Evolutionary conservation across 2,888 invertebrate genomes (phyloP), one percentile per base, ranked within the genome.

Genomic region (Cheilosia scutellata): DNA sequence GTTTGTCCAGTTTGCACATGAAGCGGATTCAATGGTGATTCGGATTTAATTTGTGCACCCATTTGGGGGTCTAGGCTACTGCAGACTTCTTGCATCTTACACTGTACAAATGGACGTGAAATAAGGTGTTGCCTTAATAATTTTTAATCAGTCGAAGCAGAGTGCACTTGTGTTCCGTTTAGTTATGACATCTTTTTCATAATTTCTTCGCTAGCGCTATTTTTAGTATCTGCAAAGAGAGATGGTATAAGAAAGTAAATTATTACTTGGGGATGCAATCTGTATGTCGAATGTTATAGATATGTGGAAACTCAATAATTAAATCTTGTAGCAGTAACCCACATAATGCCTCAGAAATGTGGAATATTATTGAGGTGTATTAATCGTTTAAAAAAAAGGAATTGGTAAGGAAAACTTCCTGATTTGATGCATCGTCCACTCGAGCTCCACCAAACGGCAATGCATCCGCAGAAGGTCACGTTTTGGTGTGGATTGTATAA

Each of bases 41-140:
- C 92, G 3, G 93, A 90, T 88, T 93, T 93, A 63, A 93, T 92
- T 89, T 92, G 93, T 82, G 92, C 89, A 78, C 92, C 92, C 90
- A 92, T 88, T 87, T 90, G 91, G 89, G 91, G 89, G 88, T 92
- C 93, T 88, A 92, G 88, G 63, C 91, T 89, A 88, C 91, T 92
- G 88, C 92, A 93, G 83, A 93, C 92, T 90, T 93, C 93, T 91
- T 93, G 92, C 93, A 93, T 93, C 89, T 89, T 92, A 68, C 87
- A 63, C 77, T 70, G 9, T 62, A 74, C 60, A 44, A 51, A 57
- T 65, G 63, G 57, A 58, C 49, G 58, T 60, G 9, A 40, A 70
- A 44, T 68, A 68, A 25, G 13, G n/a, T 44, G 11, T 74, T 60
- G 11, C 44, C 25, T 62, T 47, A 33, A 16, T 71, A 13, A 4